phyloP scores from a whole-genome alignment of 2,113 vertebrate species.

The Electrona antarctica region DNA sequence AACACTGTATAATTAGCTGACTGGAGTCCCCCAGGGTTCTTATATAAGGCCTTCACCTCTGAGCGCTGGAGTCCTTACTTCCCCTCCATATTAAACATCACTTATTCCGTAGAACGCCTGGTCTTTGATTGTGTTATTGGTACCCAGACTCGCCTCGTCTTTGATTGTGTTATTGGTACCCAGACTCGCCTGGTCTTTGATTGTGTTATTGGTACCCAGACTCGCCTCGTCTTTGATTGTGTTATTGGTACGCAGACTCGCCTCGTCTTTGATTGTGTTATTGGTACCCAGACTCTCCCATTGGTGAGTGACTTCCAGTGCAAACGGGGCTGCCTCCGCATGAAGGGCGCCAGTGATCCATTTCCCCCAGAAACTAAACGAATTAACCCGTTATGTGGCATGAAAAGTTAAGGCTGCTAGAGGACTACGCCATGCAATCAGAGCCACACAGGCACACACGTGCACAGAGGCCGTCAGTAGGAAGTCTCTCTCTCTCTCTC shows the following conservation, averaged over 20 bases:
- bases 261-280: not conserved
- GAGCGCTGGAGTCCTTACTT: not conserved
- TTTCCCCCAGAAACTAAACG: not conserved
- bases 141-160: no score
- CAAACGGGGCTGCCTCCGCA: not conserved
- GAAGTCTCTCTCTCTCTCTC: no score
- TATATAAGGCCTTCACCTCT: not conserved
- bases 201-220: not conserved
- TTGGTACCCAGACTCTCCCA: not conserved
- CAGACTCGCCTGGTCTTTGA: not conserved
- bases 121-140: no score
- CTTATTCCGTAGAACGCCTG: not conserved
- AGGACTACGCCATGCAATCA: conserved; percentile 38
- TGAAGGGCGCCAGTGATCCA: not conserved
- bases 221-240: not conserved
- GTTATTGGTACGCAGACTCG: no score
- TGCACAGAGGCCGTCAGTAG: not conserved
- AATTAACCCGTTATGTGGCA: not conserved
- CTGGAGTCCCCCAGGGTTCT: no score
- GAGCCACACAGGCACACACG: conserved; percentile 38
- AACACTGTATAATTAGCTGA: no score
- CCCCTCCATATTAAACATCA: not conserved
- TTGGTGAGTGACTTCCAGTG: not conserved
- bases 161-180: not conserved
- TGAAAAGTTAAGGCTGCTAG: conserved; percentile 23